Conservation (phyloP, 2,888 invertebrate species). For the Chymomyza amoena region DNA sequence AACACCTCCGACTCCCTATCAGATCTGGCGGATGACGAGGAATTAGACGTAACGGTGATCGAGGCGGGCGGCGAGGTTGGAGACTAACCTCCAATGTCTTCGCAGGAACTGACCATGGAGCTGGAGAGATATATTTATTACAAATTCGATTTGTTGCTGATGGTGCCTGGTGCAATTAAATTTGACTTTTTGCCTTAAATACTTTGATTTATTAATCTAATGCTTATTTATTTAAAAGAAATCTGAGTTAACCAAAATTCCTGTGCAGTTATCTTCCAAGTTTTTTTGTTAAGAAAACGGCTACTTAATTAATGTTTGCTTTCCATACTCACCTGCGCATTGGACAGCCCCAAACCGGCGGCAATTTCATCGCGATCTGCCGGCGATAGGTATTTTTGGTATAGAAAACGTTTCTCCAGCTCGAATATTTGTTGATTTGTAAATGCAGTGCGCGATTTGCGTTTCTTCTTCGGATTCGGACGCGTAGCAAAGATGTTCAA, state of each 20-base stretch:
- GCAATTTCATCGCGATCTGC: slow-evolving; percentile 98
- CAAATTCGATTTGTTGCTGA: too few relatives aligned
- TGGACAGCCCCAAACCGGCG: slow-evolving; percentile 93
- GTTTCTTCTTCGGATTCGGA: slow-evolving; percentile 96
- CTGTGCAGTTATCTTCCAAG: not conserved
- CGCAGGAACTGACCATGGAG: too few relatives aligned
- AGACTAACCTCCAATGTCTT: too few relatives aligned
- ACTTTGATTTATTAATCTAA: too few relatives aligned
- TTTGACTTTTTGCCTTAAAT: too few relatives aligned
- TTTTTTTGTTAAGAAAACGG: not conserved
- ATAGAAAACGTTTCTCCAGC: slow-evolving; percentile 97
- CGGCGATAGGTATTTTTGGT: slow-evolving; percentile 98
- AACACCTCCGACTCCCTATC: too few relatives aligned
- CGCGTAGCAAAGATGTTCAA: slow-evolving; percentile 93
- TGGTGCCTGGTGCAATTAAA: too few relatives aligned
- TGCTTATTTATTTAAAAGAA: not conserved
- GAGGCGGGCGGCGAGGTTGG: too few relatives aligned
- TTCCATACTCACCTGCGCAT: slow-evolving; percentile 86
- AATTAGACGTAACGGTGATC: too few relatives aligned
- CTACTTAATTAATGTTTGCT: not conserved
- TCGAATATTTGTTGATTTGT: slow-evolving; percentile 99
- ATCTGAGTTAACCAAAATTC: slow-evolving; percentile 9
- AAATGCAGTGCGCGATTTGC: slow-evolving; percentile 98
- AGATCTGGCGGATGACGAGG: too few relatives aligned
- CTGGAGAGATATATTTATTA: too few relatives aligned